Evolutionary conservation across 92 coral and sea anemone species (phyloP), one percentile per base, ranked within the genome.

Genomic region (Hydrozoanthus gracilis): DNA sequence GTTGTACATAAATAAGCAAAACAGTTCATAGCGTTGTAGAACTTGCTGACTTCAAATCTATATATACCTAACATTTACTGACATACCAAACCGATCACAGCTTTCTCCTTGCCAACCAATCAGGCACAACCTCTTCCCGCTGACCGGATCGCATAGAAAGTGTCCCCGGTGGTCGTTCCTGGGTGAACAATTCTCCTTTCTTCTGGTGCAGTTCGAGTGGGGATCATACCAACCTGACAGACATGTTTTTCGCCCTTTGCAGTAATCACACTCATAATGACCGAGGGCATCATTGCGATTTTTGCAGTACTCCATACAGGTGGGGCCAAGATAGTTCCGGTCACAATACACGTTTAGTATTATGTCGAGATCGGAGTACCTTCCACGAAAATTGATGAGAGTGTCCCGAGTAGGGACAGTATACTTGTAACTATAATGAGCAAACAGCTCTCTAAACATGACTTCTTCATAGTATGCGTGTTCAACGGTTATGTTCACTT

Each of bases 151-250:
- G 35, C 85, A 80, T 45, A 47, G 52, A 48, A 44, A 80, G 27
- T 80, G 85, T 4, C 85, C 85, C 18, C 51, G 48, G 4, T 27
- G 73, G 27, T 80, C 85, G 27, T 80, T 80, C n/a, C 85, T 80
- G 44, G 85, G 16, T 15, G 49, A 39, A 46, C 85, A 80, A 56
- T 64, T 62, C 58, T 80, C 58, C 51, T 80, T 80, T n/a, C 49
- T 51, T 27, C 16, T 80, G 55, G 75, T 80, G n/a, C 85, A 80
- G 75, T 48, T 65, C 3, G 85, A 46, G 45, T 16, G 9, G 1
- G 85, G 60, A 39, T 80, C 75, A 11, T 80, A 80, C 85, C 85
- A 80, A 16, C 85, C 85, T 15, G n/a, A 18, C 49, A 80, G 62
- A 6, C 85, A 80, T 65, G 11, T 16, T 51, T 80, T 80, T 65